Percentiles rank a stretch among this genome's conserved stretches.
Evolutionary conservation across 2,113 vertebrate species (phyloP).

Genomic region (Nycticorax nycticorax): DNA sequence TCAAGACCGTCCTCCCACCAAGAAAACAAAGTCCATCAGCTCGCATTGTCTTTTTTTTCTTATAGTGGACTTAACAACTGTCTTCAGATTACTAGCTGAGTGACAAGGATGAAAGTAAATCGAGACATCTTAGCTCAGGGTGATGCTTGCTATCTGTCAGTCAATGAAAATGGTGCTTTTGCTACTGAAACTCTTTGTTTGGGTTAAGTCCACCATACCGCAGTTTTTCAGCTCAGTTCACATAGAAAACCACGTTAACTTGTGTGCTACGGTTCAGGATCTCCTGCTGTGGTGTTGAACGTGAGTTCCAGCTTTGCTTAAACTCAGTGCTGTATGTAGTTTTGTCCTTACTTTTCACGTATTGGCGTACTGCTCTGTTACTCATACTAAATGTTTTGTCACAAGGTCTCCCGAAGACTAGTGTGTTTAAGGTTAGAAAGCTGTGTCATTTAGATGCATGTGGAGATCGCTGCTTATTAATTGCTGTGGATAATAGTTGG

Average conservation of each 20-base stretch:
- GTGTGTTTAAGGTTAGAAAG: background rate
- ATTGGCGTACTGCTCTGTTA: background rate
- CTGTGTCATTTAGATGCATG: background rate
- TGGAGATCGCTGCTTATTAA: background rate
- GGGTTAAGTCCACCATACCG: background rate
- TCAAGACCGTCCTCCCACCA: background rate
- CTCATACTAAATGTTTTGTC: background rate
- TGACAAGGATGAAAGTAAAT: background rate
- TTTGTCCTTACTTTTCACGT: background rate
- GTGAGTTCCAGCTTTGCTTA: background rate
- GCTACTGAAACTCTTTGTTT: background rate
- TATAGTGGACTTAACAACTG: background rate
- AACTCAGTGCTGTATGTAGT: fast-evolving
- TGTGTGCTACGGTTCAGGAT: background rate
- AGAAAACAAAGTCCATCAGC: background rate
- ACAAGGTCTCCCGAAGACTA: background rate
- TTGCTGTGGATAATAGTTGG: background rate
- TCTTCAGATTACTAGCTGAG: background rate
- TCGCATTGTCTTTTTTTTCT: background rate
- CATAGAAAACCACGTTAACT: background rate
- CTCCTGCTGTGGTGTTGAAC: background rate
- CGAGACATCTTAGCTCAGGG: background rate
- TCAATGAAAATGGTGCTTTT: background rate
- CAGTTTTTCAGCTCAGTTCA: background rate
- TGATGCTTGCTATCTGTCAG: background rate